phyloP scores from a whole-genome alignment of 2,113 vertebrate species.

The Neogale vison region DNA sequence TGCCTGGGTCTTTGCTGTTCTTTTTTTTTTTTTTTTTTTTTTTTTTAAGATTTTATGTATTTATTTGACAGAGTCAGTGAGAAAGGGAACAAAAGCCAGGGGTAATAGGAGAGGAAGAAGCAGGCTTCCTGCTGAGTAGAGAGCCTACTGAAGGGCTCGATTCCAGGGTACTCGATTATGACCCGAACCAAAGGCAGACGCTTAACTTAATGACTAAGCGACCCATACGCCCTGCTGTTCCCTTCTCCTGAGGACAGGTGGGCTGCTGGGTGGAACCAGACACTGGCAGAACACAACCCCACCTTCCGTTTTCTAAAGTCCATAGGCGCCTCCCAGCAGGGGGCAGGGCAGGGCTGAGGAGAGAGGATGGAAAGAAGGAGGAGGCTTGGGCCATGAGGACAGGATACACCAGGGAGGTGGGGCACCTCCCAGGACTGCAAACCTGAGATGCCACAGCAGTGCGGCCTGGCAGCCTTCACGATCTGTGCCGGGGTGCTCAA shows the following conservation, averaged over 20 bases:
- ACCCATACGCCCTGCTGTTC: too few relatives aligned
- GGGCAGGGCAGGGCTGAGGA: neutral
- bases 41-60: too few relatives aligned
- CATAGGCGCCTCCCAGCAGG: neutral
- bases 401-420: neutral
- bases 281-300: neutral
- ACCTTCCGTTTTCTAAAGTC: slow-evolving; percentile 53
- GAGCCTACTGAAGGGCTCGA: too few relatives aligned
- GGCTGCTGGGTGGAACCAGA: slow-evolving; percentile 33
- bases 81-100: too few relatives aligned
- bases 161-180: too few relatives aligned
- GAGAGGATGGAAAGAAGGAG: neutral
- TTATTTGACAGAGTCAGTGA: too few relatives aligned
- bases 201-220: too few relatives aligned
- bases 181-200: too few relatives aligned
- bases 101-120: too few relatives aligned
- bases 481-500: fast-evolving
- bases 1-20: neutral
- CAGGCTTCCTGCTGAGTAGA: too few relatives aligned
- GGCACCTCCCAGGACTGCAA: neutral
- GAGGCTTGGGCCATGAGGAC: fast-evolving
- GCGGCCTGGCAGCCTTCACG: neutral
- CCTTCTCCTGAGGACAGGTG: neutral
- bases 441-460: neutral
- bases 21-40: too few relatives aligned